Base-by-base conservation (phyloP, 2,113 vertebrate species). In the Coturnix japonica region DNA sequence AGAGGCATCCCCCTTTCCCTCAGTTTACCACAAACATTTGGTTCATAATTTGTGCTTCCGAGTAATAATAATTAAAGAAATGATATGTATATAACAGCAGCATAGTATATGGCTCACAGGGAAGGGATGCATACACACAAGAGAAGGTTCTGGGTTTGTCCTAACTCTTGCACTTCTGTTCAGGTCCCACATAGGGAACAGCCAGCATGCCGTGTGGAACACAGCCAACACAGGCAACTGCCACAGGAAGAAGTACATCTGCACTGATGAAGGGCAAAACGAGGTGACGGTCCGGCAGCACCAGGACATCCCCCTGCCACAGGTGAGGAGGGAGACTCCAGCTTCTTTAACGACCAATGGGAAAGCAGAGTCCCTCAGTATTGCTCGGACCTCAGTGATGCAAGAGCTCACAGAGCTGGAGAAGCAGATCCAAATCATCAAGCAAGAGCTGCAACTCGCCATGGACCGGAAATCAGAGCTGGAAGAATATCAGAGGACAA, bases 381-480 rank as follows among this genome's bases (percentile, higher is more conserved):
- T 96, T 31, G 91, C 97, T 3, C 97, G 94, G 89, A 98, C 96
- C 93, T 98, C 99, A 0, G 97, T 99, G 85, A 96, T 98, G 67
- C 98, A 99, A 92, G 99, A 99, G 94, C 97, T 99, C 57, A 97
- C 97, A 0, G 99, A 99, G 95, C 98, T 99, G 61, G 99, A 99
- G 94, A 98, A 98, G 82, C 98, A 99, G 91, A 99, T 99, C 1
- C 96, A 98, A 92, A 96, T 98, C 81, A 99, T 99, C 95, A 99
- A 98, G 87, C 98, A 99, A 95, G 99, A 99, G 97, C 97, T 99
- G 85, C 99, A 99, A 87, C 96, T 98, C 6, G 99, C 99, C 23
- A 98, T 99, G 98, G 98, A 98, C 96, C 98, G 98, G 95, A 99
- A 99, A 93, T 97, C 98, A 35, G 99, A 99, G 96, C 97, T 99